Base-by-base conservation (phyloP, 2,113 vertebrate genomes). In the Brevimyrus niger region DNA sequence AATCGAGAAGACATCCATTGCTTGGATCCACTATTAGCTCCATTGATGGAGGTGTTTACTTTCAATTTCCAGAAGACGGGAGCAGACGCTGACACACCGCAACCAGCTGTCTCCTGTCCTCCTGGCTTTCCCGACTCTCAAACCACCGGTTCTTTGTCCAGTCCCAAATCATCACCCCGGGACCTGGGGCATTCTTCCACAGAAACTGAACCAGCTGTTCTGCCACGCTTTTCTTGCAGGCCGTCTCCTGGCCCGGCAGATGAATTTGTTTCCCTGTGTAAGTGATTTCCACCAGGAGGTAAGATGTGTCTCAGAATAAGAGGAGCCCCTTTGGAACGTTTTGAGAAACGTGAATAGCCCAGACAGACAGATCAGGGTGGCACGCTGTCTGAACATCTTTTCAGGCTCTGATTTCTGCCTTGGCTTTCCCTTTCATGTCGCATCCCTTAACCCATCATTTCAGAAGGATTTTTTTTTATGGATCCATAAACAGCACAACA, bases 181-280 rank as follows among this genome's bases (percentile, higher is more conserved):
- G 83, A 47, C 80, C 9, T 2, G 27, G 46, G 5, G 15, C 55
- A 90, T 91, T 89, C 69, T 61, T 90, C 35, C 86, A 76, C 51
- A 53, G 61, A 76, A 89, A 87, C 87, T 65, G 87, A 88, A 86
- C n/a, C 82, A 89, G 48, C 85, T 88, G 69, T 69, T 9, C 38
- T 0, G 3, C 58, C n/a, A 31, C 2, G 31, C 69, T 44, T 87
- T 90, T 89, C 53, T 38, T 55, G 88, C 90, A 87, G 80, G 47
- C 76, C n/a, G 19, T 76, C 73, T 88, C 76, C 53, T 48, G 35
- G 31, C 82, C 27, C 48, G 51, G 55, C 58, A 84, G 42, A 89
- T 84, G 44, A 61, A 88, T 91, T 88, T 89, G 58, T 89, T 89
- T 90, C 91, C 90, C 76, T 87, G 44, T 89, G 53, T 87, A 80